Conservation (phyloP, 2,888 invertebrate species). For the Mechanitis messenoides region DNA sequence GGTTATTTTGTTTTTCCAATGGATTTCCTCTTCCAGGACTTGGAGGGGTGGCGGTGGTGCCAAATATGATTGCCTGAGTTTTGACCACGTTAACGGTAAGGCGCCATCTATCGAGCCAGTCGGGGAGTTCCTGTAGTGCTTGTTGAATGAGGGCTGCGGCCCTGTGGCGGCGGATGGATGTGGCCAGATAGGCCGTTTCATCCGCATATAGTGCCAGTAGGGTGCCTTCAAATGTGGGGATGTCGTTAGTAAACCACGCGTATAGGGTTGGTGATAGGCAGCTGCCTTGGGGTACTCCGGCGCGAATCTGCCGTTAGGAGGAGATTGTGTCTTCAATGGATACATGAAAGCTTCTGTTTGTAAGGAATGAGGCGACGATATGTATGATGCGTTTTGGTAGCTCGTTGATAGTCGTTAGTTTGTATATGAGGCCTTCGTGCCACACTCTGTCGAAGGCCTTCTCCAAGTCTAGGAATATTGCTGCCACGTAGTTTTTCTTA, state of each 20-base stretch:
- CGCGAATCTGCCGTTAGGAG: conserved; percentile 11
- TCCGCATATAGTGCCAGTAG: conserved; percentile 20
- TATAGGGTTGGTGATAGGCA: conserved; percentile 26
- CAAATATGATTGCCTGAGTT: conserved; percentile 13
- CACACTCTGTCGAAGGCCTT: conserved; percentile 40
- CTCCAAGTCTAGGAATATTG: conserved; percentile 31
- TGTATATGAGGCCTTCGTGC: conserved; percentile 36
- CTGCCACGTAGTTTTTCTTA: conserved; percentile 19
- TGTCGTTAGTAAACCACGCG: conserved; percentile 23
- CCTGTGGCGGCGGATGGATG: neutral
- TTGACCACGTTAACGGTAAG: conserved; percentile 18
- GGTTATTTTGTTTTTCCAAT: neutral
- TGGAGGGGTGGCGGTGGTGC: neutral
- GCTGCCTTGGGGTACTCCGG: conserved; percentile 25
- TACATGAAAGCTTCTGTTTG: conserved; percentile 26
- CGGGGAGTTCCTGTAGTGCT: conserved; percentile 8
- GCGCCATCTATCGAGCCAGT: conserved; percentile 12
- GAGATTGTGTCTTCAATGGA: conserved; percentile 22
- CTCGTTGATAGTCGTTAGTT: conserved; percentile 19
- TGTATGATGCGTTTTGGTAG: conserved; percentile 14
- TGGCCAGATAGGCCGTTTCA: conserved; percentile 12
- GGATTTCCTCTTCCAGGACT: neutral
- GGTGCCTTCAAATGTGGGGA: conserved; percentile 12
- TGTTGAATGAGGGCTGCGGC: conserved; percentile 6
- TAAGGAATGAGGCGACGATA: conserved; percentile 29